These are phyloP conservation scores for Hylaea fasciaria DNA, from an alignment of 2,888 invertebrate genomes.

Conservation along the genomic window DNA sequence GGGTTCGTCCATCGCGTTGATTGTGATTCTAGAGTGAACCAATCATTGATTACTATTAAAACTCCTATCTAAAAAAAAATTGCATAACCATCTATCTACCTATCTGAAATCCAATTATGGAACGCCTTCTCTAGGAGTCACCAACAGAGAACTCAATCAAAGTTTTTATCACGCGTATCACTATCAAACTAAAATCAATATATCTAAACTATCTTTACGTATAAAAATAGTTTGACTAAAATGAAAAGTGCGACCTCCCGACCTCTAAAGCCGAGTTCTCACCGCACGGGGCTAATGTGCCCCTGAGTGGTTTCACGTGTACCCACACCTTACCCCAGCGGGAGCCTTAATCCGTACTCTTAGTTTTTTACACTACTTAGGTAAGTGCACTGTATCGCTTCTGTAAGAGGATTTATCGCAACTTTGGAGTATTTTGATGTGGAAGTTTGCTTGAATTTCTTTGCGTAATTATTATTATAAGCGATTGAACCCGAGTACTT, in stretches of 20 bases:
- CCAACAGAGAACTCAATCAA: neutral
- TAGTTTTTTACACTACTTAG: conserved; percentile 68
- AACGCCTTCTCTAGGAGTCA: too few species aligned
- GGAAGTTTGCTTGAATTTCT: too few species aligned
- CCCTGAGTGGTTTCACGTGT: conserved; percentile 79
- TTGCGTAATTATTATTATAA: too few species aligned
- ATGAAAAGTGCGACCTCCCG: conserved; percentile 31
- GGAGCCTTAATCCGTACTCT: conserved; percentile 65
- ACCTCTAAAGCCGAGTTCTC: conserved; percentile 33
- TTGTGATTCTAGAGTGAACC: too few species aligned
- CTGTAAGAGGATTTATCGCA: conserved; percentile 58
- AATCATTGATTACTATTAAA: too few species aligned
- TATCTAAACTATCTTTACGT: neutral
- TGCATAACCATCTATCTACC: too few species aligned
- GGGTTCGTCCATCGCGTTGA: too few species aligned
- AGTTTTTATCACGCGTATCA: too few species aligned
- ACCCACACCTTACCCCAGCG: conserved; percentile 64
- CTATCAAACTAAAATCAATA: too few species aligned
- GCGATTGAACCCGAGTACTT: too few species aligned
- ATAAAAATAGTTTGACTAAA: conserved; percentile 22
- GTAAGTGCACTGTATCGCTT: conserved; percentile 69
- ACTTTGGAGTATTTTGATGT: conserved; percentile 6
- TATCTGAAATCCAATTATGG: too few species aligned
- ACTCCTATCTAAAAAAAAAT: too few species aligned
- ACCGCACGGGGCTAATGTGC: conserved; percentile 58